Percentiles rank a stretch among this genome's conserved stretches.
phyloP scores from a whole-genome alignment of 2,888 invertebrate genomes.

The Nemapogon koenigi region DNA sequence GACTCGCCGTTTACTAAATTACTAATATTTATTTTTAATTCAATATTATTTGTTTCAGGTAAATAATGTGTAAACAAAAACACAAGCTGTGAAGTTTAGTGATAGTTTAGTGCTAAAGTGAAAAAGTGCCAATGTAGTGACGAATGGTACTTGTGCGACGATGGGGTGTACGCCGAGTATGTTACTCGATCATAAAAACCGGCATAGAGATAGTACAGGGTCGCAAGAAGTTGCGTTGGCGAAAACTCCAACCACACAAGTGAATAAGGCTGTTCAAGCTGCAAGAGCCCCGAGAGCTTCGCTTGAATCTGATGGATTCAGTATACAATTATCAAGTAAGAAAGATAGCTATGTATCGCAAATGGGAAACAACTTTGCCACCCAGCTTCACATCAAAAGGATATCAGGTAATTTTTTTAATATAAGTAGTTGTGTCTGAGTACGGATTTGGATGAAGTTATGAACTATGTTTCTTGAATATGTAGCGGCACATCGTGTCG shows the following conservation, averaged over 20 bases:
- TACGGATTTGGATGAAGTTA: too few species aligned
- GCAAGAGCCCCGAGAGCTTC: constrained; percentile 54
- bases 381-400: constrained; percentile 56
- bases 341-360: constrained; percentile 62
- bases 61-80: too few species aligned
- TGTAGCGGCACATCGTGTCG: too few species aligned
- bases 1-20: too few species aligned
- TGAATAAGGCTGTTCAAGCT: constrained; percentile 49
- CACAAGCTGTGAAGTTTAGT: too few species aligned
- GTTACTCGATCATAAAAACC: constrained; percentile 66
- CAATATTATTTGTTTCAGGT: too few species aligned
- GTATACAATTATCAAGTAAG: constrained; percentile 55
- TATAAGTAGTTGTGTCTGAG: too few species aligned
- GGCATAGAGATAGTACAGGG: constrained; percentile 60
- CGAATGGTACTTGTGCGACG: constrained; percentile 16
- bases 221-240: constrained; percentile 57
- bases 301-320: constrained; percentile 57
- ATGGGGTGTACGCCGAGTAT: constrained; percentile 73
- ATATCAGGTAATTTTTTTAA: constrained; percentile 48
- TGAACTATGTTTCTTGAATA: too few species aligned
- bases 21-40: too few species aligned
- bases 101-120: too few species aligned
- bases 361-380: constrained; percentile 61
- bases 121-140: neutral
- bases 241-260: constrained; percentile 42